A percentile compares a stretch with the other conserved stretches of the same genome.
Evolutionary conservation across 92 coral and sea anemone species (phyloP).

Genomic region (Paragorgia papillata): DNA sequence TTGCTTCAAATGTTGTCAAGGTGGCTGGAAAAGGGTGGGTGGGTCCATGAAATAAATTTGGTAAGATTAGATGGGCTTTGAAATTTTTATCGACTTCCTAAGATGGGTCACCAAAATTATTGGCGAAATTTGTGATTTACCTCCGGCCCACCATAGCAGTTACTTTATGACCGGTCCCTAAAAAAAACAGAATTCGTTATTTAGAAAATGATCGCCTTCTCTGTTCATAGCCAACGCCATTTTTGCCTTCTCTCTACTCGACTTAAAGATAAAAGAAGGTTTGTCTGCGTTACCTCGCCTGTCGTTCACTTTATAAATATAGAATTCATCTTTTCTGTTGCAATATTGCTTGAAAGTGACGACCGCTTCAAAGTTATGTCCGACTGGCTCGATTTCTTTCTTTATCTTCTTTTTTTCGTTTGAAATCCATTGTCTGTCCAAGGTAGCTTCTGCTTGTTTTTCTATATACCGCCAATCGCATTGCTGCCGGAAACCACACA

Average conservation of each 20-base stretch:
- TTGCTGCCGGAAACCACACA: constrained; percentile 44
- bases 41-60: no score
- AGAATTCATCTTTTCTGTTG: constrained; percentile 49
- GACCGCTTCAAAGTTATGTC: constrained; percentile 65
- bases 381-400: constrained; percentile 49
- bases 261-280: constrained; percentile 65
- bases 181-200: constrained; percentile 59
- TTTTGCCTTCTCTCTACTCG: constrained; percentile 39
- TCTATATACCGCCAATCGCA: constrained; percentile 48
- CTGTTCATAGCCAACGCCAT: constrained; percentile 59
- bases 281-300: constrained; percentile 61
- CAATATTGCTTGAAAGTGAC: constrained; percentile 57
- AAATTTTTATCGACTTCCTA: no score
- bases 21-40: no score
- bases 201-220: constrained; percentile 53
- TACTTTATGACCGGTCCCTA: no score
- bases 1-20: no score
- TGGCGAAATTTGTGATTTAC: no score
- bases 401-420: constrained; percentile 58
- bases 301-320: constrained; percentile 55
- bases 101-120: no score
- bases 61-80: no score
- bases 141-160: no score
- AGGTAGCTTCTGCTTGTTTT: constrained; percentile 49
- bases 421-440: constrained; percentile 51